A percentile compares a stretch with the other conserved stretches of the same genome.
These are phyloP conservation scores for Agrypnia vestita DNA, from an alignment of 1,140 invertebrate species.

Conservation along the genomic window DNA sequence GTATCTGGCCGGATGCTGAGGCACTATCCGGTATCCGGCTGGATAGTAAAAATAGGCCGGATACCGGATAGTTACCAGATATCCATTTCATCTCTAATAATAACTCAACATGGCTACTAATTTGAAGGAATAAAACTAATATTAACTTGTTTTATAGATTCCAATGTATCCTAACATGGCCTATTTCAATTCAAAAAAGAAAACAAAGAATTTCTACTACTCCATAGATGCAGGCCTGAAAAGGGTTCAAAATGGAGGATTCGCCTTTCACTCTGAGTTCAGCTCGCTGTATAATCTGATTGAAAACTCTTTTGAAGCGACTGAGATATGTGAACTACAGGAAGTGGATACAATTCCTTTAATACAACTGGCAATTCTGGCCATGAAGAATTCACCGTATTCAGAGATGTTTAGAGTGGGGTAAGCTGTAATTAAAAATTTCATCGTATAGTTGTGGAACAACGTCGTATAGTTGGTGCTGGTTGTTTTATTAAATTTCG, in stretches of 20 bases:
- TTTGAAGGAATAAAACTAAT: neutral
- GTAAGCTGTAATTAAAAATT: conserved; percentile 31
- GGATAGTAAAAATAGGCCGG: no score
- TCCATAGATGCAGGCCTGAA: conserved; percentile 45
- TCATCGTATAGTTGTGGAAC: neutral
- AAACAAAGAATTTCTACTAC: conserved; percentile 54
- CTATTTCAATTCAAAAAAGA: conserved; percentile 57
- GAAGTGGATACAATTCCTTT: conserved; percentile 55
- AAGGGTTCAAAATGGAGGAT: conserved; percentile 52
- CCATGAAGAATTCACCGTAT: conserved; percentile 54
- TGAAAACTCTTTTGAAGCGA: conserved; percentile 57
- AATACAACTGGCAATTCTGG: conserved; percentile 49
- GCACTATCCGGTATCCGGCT: no score
- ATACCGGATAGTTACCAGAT: neutral
- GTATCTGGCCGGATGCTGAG: no score
- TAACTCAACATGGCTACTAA: no score
- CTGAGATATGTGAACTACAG: conserved; percentile 58
- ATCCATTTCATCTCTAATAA: neutral
- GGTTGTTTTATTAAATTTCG: neutral
- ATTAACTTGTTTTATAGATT: conserved; percentile 22
- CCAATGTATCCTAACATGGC: conserved; percentile 52
- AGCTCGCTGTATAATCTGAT: conserved; percentile 48
- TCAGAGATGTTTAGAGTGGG: conserved; percentile 58
- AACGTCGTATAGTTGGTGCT: neutral
- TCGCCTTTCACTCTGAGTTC: conserved; percentile 57